Evolutionary conservation across 2,888 invertebrate species (phyloP).

Genomic region (Latrodectus hesperus): DNA sequence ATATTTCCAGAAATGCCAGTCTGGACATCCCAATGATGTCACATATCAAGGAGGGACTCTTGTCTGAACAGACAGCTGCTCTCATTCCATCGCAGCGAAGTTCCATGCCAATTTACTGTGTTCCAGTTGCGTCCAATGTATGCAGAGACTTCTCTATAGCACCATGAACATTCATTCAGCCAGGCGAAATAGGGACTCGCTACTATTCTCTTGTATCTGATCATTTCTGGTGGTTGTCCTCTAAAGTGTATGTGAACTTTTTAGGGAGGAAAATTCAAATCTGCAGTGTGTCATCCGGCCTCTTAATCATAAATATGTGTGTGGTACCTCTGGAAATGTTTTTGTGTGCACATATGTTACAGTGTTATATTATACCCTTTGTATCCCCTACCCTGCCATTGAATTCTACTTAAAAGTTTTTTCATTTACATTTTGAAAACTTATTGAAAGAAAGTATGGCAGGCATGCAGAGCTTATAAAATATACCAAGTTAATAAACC

Average conservation of each 20-base stretch:
- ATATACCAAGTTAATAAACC: conserved; percentile 46
- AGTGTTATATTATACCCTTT: conserved; percentile 34
- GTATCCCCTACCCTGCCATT: conserved; percentile 63
- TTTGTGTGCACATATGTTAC: conserved; percentile 6
- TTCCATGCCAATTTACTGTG: conserved; percentile 67
- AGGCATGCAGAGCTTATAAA: conserved; percentile 67
- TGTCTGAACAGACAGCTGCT: conserved; percentile 34
- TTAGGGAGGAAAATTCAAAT: not conserved
- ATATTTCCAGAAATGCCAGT: conserved; percentile 67
- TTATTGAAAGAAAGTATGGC: conserved; percentile 36
- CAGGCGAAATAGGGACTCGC: conserved; percentile 1
- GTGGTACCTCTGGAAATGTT: conserved; percentile 7
- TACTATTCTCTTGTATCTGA: not conserved
- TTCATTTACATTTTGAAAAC: conserved; percentile 9
- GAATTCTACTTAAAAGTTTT: conserved; percentile 14
- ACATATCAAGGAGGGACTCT: conserved; percentile 67
- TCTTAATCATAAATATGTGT: conserved; percentile 21
- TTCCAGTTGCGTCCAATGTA: conserved; percentile 59
- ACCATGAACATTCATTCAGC: not conserved
- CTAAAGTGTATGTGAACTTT: not conserved
- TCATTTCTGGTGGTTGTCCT: conserved; percentile 4
- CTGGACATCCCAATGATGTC: conserved; percentile 68
- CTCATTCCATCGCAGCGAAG: conserved; percentile 46
- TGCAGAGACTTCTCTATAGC: conserved; percentile 1
- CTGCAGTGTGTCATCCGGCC: conserved; percentile 29